phyloP scores from a whole-genome alignment of 2,888 invertebrate genomes.

The Priocnemis perturbator region DNA sequence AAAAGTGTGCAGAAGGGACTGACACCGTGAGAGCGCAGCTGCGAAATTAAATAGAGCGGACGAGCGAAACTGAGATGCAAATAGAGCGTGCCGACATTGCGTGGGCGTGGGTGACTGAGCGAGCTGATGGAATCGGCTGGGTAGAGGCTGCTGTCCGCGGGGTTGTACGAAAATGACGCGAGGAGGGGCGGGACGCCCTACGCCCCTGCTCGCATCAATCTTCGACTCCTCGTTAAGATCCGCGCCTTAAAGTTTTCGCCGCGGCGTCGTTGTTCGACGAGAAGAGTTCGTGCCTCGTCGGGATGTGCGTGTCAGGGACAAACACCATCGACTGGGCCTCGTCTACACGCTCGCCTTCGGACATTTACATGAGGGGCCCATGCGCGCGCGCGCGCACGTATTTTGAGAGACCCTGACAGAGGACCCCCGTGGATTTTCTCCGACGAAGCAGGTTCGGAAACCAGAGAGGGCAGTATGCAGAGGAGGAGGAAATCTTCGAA shows the following conservation, averaged over 20 bases:
- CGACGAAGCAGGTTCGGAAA: conserved; percentile 41
- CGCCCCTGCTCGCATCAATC: conserved; percentile 72
- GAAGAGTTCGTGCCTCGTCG: conserved; percentile 39
- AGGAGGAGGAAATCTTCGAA: too few species aligned
- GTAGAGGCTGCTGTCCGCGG: too few species aligned
- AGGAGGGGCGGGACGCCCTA: conserved; percentile 32
- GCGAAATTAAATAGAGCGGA: too few species aligned
- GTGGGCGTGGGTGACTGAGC: conserved; percentile 13
- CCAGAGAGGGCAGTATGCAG: too few species aligned
- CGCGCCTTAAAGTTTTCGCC: conserved; percentile 61
- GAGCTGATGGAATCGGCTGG: too few species aligned
- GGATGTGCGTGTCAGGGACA: conserved; percentile 49
- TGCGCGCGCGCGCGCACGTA: too few species aligned
- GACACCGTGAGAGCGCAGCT: too few species aligned
- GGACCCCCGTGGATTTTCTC: conserved; percentile 68
- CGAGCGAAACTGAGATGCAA: too few species aligned
- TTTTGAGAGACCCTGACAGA: conserved; percentile 25
- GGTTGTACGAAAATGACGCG: too few species aligned
- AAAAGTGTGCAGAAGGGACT: too few species aligned
- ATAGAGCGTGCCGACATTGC: too few species aligned
- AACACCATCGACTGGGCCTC: conserved; percentile 16
- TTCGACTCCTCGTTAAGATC: conserved; percentile 72
- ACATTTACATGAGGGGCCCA: conserved; percentile 66
- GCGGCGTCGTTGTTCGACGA: conserved; percentile 37
- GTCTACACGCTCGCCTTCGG: conserved; percentile 46